Percentiles rank a stretch among this genome's conserved stretches.
Evolutionary conservation across 2,797 vertebrate species (phyloP).

Genomic region (Propithecus deckenii): DNA sequence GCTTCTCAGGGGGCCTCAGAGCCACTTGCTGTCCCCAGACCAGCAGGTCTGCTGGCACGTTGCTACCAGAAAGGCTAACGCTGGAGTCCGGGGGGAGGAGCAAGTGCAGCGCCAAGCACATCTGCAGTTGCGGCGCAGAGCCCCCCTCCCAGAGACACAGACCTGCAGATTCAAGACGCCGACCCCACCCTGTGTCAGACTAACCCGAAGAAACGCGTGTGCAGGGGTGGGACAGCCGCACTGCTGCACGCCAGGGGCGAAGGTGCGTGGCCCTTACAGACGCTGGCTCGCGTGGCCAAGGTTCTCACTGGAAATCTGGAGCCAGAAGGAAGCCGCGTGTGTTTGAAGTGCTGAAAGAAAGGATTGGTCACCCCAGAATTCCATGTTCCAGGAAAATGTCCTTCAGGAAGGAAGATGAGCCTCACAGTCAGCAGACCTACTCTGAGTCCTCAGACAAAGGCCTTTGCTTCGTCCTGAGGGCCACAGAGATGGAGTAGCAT

Average conservation of each 20-base stretch:
- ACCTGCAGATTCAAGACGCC: background rate
- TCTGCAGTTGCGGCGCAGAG: background rate
- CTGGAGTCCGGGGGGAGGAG: background rate
- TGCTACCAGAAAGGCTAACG: background rate
- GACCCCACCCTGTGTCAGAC: background rate
- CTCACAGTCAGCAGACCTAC: too few species aligned
- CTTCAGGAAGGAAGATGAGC: background rate
- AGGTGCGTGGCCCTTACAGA: background rate
- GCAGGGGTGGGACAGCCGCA: fast-evolving
- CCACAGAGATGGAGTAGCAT: background rate
- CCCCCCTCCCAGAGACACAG: background rate
- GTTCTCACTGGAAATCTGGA: fast-evolving
- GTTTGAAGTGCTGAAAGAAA: too few species aligned
- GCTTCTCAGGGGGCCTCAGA: background rate
- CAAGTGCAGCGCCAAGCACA: fast-evolving
- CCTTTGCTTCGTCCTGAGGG: too few species aligned
- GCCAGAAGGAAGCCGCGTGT: background rate
- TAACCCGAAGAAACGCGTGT: fast-evolving
- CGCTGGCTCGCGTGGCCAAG: background rate
- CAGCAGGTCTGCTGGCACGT: background rate
- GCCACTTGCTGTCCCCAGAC: background rate
- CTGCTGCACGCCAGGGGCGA: fast-evolving
- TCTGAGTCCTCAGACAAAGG: background rate
- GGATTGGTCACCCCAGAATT: fast-evolving
- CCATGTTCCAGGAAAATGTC: background rate